A percentile compares a stretch with the other conserved stretches of the same genome.
Conservation (phyloP, 1,140 invertebrate species). For the Bursaphelenchus mucronatus region DNA sequence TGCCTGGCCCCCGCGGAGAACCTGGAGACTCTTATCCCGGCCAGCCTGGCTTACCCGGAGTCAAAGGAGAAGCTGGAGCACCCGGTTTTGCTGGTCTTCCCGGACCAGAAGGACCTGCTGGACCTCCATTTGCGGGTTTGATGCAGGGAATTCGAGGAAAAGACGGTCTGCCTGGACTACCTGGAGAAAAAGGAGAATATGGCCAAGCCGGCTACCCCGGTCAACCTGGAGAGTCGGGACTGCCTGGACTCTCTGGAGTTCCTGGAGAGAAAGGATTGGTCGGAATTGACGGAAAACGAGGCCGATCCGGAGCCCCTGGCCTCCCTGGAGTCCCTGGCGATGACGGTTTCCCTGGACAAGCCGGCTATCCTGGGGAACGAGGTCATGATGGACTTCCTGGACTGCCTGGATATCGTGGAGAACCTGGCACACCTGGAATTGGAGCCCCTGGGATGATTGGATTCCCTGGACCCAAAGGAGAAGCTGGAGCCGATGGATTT, state of each 20-base stretch:
- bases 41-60: constrained; percentile 30
- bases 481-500: constrained; percentile 39
- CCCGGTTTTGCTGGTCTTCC: constrained; percentile 27
- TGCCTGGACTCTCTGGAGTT: constrained; percentile 28
- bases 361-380: constrained; percentile 38
- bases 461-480: constrained; percentile 27
- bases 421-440: constrained; percentile 25
- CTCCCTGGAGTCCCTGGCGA: constrained; percentile 54
- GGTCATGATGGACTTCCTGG: constrained; percentile 33
- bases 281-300: constrained; percentile 26
- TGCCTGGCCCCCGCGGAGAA: constrained; percentile 22
- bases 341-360: constrained; percentile 52
- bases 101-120: constrained; percentile 67
- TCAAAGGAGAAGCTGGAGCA: constrained; percentile 17
- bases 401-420: constrained; percentile 19
- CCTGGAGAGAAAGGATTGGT: constrained; percentile 3
- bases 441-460: constrained; percentile 41
- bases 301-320: constrained; percentile 50
- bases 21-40: constrained; percentile 29
- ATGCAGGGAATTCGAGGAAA: constrained; percentile 41
- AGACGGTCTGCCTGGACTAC: constrained; percentile 60
- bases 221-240: constrained; percentile 25
- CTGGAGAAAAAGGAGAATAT: constrained; percentile 61
- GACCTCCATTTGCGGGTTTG: constrained; percentile 66
- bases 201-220: constrained; percentile 38